Evolutionary conservation across 2,888 invertebrate species (phyloP).

Genomic region (Agonum fuliginosum): DNA sequence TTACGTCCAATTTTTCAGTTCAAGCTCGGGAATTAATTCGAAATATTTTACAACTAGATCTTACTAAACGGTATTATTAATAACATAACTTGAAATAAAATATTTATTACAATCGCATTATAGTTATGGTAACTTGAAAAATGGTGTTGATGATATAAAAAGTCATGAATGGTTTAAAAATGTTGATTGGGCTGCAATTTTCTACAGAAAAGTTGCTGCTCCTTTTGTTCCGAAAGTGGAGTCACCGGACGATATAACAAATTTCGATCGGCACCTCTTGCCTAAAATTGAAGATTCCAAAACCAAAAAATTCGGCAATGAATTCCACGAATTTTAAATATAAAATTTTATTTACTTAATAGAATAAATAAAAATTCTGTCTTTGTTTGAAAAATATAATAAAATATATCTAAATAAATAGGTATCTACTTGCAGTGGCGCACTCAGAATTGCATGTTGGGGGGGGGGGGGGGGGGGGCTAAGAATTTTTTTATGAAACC

Average conservation of each 20-base stretch:
- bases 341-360: too few species aligned
- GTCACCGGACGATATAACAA: constrained; percentile 80
- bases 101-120: constrained; percentile 33
- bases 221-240: constrained; percentile 77
- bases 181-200: constrained; percentile 88
- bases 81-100: neutral
- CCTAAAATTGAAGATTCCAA: constrained; percentile 66
- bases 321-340: constrained; percentile 74
- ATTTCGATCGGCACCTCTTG: constrained; percentile 82
- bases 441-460: too few species aligned
- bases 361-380: too few species aligned
- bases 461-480: too few species aligned
- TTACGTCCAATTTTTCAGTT: constrained; percentile 87
- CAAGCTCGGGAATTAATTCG: constrained; percentile 89
- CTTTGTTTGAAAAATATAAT: too few species aligned
- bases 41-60: constrained; percentile 88
- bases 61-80: constrained; percentile 78
- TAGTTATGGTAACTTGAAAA: constrained; percentile 89
- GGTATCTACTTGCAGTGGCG: too few species aligned
- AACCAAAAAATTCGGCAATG: constrained; percentile 76
- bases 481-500: too few species aligned
- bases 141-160: constrained; percentile 92
- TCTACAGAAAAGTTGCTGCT: constrained; percentile 81
- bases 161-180: constrained; percentile 90
- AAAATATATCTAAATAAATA: too few species aligned